Percentiles rank a stretch among this genome's conserved stretches.
phyloP scores from a whole-genome alignment of 1,140 invertebrate species.

The Aphelenchoides fujianensis region DNA sequence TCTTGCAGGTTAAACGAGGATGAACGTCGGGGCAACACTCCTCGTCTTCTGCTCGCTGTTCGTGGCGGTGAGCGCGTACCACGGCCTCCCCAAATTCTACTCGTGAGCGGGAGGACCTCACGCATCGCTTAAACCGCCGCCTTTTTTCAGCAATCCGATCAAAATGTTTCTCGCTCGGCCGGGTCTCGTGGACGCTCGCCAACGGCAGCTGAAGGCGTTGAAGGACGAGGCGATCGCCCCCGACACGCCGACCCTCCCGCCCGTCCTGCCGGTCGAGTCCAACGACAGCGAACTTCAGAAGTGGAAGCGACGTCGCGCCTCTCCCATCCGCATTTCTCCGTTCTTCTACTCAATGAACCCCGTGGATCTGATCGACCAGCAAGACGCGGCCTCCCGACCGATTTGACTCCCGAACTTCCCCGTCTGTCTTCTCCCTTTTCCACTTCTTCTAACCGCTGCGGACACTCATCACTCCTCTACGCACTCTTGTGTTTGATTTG shows the following conservation, averaged over 20 bases:
- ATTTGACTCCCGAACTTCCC: too few species aligned
- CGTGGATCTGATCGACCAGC: slow-evolving; percentile 7
- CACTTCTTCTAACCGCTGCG: too few species aligned
- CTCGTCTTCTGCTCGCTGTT: neutral
- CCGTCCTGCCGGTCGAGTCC: neutral
- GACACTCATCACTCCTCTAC: too few species aligned
- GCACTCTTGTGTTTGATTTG: too few species aligned
- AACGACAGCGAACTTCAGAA: slow-evolving; percentile 7
- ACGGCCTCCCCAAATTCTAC: neutral
- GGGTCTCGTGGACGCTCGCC: neutral
- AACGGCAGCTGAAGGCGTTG: neutral
- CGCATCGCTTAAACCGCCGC: neutral
- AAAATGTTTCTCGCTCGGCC: slow-evolving; percentile 2
- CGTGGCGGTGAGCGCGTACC: neutral
- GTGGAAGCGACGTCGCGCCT: slow-evolving; percentile 14
- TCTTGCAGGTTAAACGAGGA: neutral
- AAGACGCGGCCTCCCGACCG: neutral
- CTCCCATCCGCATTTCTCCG: slow-evolving; percentile 18
- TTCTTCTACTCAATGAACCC: slow-evolving; percentile 27
- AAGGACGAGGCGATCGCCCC: neutral
- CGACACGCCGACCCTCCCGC: neutral
- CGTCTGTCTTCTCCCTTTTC: too few species aligned
- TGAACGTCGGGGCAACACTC: too few species aligned
- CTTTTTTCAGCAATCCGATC: neutral
- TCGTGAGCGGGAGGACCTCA: too few species aligned